phyloP scores from a whole-genome alignment of 2,888 invertebrate genomes.

The Aphodius granarius region DNA sequence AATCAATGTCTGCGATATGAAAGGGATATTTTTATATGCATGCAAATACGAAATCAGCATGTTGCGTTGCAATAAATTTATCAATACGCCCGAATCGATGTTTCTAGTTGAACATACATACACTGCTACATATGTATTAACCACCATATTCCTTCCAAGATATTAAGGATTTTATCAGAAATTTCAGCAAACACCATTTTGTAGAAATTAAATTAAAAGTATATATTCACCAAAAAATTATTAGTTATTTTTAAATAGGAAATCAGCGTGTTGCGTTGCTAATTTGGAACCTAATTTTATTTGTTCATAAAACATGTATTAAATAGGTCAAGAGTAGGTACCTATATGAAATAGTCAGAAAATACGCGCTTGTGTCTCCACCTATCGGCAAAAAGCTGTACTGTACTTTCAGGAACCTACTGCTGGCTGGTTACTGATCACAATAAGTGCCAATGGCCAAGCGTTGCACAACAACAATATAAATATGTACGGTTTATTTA shows the following conservation, averaged over 20 bases:
- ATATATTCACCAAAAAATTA: no score
- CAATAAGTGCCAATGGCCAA: neutral
- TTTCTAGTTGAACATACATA: neutral
- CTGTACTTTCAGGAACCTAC: neutral
- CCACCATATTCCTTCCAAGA: neutral
- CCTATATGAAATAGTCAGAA: neutral
- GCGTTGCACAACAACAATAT: neutral
- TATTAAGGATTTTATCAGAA: no score
- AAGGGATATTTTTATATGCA: neutral
- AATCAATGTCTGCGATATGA: neutral
- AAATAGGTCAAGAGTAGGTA: neutral
- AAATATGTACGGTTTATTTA: neutral
- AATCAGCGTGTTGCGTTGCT: no score
- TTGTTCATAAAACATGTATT: neutral
- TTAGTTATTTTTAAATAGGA: no score
- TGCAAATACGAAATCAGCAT: neutral
- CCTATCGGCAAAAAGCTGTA: neutral
- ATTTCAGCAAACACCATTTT: no score
- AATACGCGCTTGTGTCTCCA: neutral
- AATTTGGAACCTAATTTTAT: neutral
- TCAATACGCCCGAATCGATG: neutral
- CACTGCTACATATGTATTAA: neutral
- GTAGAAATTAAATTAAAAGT: no score
- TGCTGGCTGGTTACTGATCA: neutral
- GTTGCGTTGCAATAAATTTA: neutral